Percentiles rank a stretch among this genome's conserved stretches.
These are phyloP conservation scores for Callospermophilus lateralis DNA, from an alignment of 2,113 vertebrate genomes.

Conservation along the genomic window DNA sequence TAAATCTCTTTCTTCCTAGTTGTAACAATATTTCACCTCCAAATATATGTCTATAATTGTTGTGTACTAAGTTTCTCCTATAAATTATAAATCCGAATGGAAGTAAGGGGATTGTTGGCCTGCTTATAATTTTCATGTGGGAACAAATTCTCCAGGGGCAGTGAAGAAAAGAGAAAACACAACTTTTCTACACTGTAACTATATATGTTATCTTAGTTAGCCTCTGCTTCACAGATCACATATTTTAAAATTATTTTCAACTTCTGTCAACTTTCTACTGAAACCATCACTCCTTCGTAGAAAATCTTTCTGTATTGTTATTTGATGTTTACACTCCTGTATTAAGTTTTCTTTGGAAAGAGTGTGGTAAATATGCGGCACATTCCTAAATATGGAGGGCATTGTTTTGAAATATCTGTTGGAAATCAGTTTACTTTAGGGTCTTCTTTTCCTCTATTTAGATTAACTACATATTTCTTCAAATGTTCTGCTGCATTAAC, in stretches of 20 bases:
- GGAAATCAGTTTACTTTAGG: background rate
- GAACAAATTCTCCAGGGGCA: background rate
- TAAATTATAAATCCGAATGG: background rate
- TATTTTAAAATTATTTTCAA: background rate
- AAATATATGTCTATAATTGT: background rate
- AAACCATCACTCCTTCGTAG: background rate
- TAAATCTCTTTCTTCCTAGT: background rate
- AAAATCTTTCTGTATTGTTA: background rate
- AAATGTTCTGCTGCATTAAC: background rate
- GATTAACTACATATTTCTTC: background rate
- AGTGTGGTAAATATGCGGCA: too few species aligned
- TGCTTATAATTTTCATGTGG: background rate
- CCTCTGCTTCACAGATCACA: background rate
- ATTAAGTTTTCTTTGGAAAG: background rate
- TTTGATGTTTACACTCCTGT: background rate
- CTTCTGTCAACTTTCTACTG: background rate
- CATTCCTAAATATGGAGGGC: background rate
- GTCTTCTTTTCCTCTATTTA: background rate
- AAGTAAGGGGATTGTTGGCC: background rate
- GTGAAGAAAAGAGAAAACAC: background rate
- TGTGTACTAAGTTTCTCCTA: background rate
- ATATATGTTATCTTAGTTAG: background rate
- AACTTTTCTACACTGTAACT: background rate
- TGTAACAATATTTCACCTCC: background rate
- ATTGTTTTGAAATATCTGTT: background rate